Evolutionary conservation across 1,140 invertebrate genomes (phyloP), one percentile per base, ranked within the genome.

Genomic region (Colletes latitarsis): DNA sequence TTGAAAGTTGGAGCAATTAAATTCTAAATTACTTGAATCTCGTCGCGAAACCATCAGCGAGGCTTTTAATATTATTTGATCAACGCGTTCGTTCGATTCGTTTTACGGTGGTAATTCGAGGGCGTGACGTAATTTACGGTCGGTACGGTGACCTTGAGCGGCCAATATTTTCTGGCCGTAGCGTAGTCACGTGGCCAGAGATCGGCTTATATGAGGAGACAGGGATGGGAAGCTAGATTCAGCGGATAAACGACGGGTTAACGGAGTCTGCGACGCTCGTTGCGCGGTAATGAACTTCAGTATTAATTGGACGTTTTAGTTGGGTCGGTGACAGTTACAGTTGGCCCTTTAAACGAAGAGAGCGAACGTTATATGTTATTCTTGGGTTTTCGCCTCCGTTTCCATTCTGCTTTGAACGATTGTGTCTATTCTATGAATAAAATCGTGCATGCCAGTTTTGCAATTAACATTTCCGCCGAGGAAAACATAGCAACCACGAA

Each of bases 271-370:
- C 64, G 64, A 67, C 64, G 64, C 43, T 67, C 64, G 64, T 49
- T 67, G 43, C 64, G 64, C 64, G 64, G 64, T 67, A 67, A 67
- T 67, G 64, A 67, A 67, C 43, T 67, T 67, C 17, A 21, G 64
- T 67, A 67, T 67, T 67, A 67, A 67, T 67, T 67, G 64, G 64
- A 67, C 64, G 64, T 66, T 66, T 66, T 49, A 66, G 64, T 49
- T 19, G 64, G 64, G 64, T 21, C 64, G 41, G 41, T 19, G 64
- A 66, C 43, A 67, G 46, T 46, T 67, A 17, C 41, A n/a, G 64
- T 46, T 19, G n/a, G 4, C n/a, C 17, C 64, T 63, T 67, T 67
- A 67, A 67, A 21, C 9, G 64, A 67, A 67, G 43, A 19, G 64
- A 49, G 17, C 14, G 43, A 49, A 21, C 15, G 12, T 46, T 43